These are phyloP conservation scores for Triops cancriformis DNA, from an alignment of 1,140 invertebrate species.

Conservation along the genomic window DNA sequence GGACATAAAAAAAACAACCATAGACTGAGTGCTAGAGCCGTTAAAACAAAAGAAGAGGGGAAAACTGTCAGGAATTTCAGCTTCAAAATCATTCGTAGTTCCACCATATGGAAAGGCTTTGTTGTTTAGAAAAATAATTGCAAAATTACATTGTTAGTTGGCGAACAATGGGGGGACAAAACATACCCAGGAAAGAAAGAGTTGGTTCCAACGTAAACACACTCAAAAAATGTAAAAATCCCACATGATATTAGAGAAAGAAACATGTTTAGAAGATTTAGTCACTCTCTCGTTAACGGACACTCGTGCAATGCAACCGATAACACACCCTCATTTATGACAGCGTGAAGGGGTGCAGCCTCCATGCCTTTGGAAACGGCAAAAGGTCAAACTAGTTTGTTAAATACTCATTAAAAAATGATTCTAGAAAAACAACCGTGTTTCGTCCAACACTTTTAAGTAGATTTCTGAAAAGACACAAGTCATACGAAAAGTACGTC, in stretches of 20 bases:
- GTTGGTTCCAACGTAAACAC: neutral
- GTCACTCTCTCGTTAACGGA: neutral
- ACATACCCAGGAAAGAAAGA: neutral
- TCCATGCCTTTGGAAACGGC: neutral
- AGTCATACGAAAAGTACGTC: neutral
- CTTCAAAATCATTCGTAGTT: neutral
- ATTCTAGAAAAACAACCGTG: neutral
- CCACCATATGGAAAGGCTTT: neutral
- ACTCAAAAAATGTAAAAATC: neutral
- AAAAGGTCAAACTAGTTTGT: neutral
- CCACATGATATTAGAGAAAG: neutral
- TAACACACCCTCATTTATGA: conserved; percentile 3
- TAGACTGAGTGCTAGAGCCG: conserved; percentile 17
- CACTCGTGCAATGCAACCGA: neutral
- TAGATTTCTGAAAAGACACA: neutral
- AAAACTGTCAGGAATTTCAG: neutral
- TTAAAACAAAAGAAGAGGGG: conserved; percentile 6
- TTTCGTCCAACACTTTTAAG: neutral
- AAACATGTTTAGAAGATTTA: neutral
- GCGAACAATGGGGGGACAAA: neutral
- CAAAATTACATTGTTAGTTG: neutral
- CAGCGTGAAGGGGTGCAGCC: conserved; percentile 3
- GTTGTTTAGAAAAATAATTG: neutral
- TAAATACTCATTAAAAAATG: neutral
- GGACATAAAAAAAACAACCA: conserved; percentile 7